These are phyloP conservation scores for Alosa sapidissima DNA, from an alignment of 2,797 vertebrate genomes.

Conservation along the genomic window DNA sequence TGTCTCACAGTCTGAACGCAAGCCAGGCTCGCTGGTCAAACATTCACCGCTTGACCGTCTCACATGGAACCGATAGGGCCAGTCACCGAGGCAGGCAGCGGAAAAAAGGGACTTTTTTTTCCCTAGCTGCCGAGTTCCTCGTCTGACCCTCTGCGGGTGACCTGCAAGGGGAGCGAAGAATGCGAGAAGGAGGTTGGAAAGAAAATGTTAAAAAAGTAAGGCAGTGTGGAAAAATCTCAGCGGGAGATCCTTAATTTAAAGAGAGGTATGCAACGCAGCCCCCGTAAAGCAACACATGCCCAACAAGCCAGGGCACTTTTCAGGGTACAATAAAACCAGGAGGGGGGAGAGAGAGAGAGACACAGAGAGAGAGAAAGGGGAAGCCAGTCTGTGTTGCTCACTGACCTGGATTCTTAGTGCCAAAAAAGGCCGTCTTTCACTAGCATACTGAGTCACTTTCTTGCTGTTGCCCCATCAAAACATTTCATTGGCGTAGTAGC, in stretches of 20 bases:
- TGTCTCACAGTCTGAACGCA: neutral
- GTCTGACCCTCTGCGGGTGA: neutral
- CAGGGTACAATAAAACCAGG: conserved; percentile 40
- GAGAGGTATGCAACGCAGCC: conserved; percentile 55
- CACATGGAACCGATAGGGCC: neutral
- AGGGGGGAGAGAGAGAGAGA: neutral
- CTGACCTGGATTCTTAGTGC: neutral
- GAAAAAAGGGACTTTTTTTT: neutral
- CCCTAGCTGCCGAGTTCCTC: neutral
- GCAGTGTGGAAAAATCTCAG: conserved; percentile 25
- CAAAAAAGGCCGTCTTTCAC: neutral
- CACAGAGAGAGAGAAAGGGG: neutral
- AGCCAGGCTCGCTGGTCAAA: neutral
- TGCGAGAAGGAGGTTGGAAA: neutral
- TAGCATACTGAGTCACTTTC: neutral
- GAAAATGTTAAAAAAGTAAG: neutral
- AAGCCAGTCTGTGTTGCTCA: neutral
- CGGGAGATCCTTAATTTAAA: conserved; percentile 51
- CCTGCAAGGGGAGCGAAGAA: neutral
- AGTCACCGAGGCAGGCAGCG: neutral
- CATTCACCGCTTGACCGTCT: neutral
- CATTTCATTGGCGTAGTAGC: neutral
- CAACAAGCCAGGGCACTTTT: conserved; percentile 57
- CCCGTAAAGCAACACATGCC: conserved; percentile 46
- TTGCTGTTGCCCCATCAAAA: neutral